Percentiles rank a stretch among this genome's conserved stretches.
Evolutionary conservation across 2,797 vertebrate genomes (phyloP).

Genomic region (Tiaroga cobitis): DNA sequence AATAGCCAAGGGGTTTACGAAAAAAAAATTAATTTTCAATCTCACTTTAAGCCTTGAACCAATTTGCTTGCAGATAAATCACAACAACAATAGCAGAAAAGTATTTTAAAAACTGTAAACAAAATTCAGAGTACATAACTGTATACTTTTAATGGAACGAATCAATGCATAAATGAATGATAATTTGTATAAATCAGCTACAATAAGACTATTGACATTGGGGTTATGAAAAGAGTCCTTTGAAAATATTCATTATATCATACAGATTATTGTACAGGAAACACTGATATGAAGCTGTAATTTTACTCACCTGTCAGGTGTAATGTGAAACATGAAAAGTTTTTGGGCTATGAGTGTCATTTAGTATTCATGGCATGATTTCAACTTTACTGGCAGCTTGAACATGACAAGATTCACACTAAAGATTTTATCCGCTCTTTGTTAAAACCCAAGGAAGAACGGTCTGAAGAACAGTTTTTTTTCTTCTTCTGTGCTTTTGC

Average conservation of each 20-base stretch:
- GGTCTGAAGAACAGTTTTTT: constrained; percentile 68
- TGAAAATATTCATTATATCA: too few species aligned
- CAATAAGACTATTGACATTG: background rate
- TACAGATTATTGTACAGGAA: background rate
- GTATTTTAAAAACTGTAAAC: background rate
- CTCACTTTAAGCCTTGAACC: background rate
- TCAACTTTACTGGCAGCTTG: constrained; percentile 22
- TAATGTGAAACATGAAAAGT: background rate
- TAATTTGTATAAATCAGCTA: background rate
- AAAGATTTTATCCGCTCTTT: constrained; percentile 36
- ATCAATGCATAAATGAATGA: background rate
- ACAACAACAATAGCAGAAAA: background rate
- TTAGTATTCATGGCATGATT: constrained; percentile 8
- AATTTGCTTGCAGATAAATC: background rate
- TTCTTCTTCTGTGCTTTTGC: constrained; percentile 74
- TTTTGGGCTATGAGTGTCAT: background rate
- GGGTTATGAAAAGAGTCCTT: background rate
- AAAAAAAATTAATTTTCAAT: too few species aligned
- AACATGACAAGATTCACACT: constrained; percentile 17
- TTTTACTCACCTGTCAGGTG: background rate
- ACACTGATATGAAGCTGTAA: background rate
- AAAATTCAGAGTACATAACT: background rate
- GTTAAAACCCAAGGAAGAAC: constrained; percentile 60
- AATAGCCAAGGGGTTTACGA: background rate
- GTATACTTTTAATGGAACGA: background rate